Conservation (phyloP, 2,113 vertebrate species). For the Aythya baeri region DNA sequence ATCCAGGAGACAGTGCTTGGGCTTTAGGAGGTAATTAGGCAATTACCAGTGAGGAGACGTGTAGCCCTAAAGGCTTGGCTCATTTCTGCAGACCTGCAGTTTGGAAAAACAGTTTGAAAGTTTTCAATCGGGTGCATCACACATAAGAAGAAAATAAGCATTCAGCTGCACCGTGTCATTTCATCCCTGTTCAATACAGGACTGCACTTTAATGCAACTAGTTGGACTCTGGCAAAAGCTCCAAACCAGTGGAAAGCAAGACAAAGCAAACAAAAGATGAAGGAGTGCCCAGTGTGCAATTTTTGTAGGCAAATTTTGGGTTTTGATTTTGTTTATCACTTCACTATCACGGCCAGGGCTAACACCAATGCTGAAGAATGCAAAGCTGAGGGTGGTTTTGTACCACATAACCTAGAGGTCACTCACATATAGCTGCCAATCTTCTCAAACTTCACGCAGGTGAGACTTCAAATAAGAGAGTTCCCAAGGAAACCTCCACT, state of each 20-base stretch:
- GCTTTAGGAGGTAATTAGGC: background rate
- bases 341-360: background rate
- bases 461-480: background rate
- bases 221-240: background rate
- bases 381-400: background rate
- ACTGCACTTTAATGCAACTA: background rate
- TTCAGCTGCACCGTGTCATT: background rate
- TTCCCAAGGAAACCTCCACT: background rate
- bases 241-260: background rate
- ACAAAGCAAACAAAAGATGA: background rate
- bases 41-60: background rate
- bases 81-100: background rate
- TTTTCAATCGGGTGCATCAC: background rate
- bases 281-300: background rate
- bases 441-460: background rate
- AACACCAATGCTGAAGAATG: background rate
- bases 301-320: background rate
- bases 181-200: background rate
- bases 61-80: background rate
- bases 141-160: background rate
- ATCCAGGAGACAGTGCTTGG: background rate
- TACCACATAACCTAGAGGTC: background rate
- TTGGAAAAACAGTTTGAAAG: background rate
- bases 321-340: background rate
- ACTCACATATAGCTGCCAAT: background rate